Evolutionary conservation across 2,113 vertebrate species (phyloP), one percentile per base, ranked within the genome.

Genomic region (Carassius carassius): DNA sequence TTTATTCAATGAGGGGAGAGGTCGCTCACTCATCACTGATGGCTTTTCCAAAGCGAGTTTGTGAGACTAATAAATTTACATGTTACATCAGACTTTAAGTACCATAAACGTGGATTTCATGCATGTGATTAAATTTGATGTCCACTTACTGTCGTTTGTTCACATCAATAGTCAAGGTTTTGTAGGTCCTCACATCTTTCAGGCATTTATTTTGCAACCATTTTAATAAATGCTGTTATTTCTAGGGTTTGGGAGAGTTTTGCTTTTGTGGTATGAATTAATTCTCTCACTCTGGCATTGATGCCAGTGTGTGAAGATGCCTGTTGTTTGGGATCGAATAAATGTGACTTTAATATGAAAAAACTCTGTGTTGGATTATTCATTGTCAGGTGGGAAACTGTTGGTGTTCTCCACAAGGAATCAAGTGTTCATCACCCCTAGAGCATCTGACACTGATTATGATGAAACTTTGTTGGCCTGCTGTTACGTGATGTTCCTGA

Each of bases 341-440:
- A 76, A 76, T 32, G 44, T 76, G 49, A 51, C 25, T 23, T 76
- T 21, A 54, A 54, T 54, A 10, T 76, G 32, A 76, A 76, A 76
- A 16, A 49, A 6, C 16, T 19, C 51, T 0, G 14, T 54, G 16
- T 17, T 54, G 60, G n/a, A 65, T 80, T 13, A 80, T 13, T 67
- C 10, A 69, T 35, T 69, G 44, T 81, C 79, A 81, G 79, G 62
- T 69, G 41, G 41, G 44, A 19, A 47, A 63, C 77, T 79, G 58
- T 79, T 44, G 21, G 25, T 3, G 78, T 37, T 78, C 49, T 16
- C 47, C 11, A 56, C 51, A 21, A 54, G 16, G 23, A 77, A 58
- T 56, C 14, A 49, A 58, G 49, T 78, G 54, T 32, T 81, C 17
- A 6, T 51, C 78, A 65, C 16, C 78, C 78, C n/a, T 25, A 32